Conservation (phyloP, 2,797 vertebrate genomes). For the Decapterus maruadsi region DNA sequence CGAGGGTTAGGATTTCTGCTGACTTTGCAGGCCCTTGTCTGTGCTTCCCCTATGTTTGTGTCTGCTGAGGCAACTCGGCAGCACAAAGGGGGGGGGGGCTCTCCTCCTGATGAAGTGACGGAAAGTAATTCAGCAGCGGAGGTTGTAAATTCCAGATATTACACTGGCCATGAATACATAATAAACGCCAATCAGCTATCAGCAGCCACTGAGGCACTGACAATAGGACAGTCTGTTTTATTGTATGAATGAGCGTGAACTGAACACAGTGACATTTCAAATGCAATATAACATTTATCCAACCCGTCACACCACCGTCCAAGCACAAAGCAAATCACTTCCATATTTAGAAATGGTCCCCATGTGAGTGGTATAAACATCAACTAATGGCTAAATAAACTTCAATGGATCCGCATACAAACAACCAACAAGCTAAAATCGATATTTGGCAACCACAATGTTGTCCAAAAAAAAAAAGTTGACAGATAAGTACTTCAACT, state of each 20-base stretch:
- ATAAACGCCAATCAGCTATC: background rate
- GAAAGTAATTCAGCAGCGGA: constrained; percentile 16
- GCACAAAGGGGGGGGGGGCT: constrained; percentile 17
- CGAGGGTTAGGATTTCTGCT: constrained; percentile 56
- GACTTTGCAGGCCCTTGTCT: constrained; percentile 55
- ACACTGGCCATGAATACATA: no score
- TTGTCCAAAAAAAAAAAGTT: background rate
- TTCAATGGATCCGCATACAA: background rate
- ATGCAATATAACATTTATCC: background rate
- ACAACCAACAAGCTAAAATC: background rate
- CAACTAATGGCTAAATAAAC: background rate
- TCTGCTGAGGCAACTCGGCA: constrained; percentile 45
- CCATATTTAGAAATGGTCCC: background rate
- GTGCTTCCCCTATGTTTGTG: constrained; percentile 58
- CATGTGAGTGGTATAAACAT: background rate
- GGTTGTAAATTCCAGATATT: constrained; percentile 19
- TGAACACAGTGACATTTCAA: background rate
- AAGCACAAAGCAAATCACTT: background rate
- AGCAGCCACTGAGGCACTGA: background rate
- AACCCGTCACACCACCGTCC: background rate
- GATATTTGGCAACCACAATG: background rate
- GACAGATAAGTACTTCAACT: background rate
- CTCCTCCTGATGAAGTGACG: constrained; percentile 24
- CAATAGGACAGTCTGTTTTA: background rate
- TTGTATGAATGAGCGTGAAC: background rate